These are phyloP conservation scores for Anagyrus pseudococci DNA, from an alignment of 2,888 invertebrate genomes.

Conservation along the genomic window DNA sequence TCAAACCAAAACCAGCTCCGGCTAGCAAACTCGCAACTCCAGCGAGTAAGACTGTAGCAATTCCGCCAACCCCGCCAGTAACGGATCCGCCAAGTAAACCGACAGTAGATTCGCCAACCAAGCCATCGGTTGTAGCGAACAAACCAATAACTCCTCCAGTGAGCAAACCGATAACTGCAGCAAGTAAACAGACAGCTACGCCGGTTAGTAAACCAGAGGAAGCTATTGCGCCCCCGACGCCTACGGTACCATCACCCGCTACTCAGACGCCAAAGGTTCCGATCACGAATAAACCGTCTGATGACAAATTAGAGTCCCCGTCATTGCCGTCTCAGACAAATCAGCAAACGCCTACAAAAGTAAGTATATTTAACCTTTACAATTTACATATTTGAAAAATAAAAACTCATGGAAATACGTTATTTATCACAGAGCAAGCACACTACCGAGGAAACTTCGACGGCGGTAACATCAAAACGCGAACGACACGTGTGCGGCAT, in stretches of 20 bases:
- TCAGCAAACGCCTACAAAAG: no score
- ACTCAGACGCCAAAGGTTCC: constrained; percentile 33
- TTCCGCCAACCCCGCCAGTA: no score
- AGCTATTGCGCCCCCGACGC: neutral
- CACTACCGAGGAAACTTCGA: neutral
- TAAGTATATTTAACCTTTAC: no score
- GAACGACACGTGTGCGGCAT: constrained; percentile 51
- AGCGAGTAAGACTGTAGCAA: no score
- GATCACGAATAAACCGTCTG: no score
- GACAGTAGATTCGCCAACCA: neutral
- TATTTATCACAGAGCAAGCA: neutral
- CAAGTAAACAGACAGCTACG: neutral
- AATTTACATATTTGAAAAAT: no score
- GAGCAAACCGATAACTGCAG: neutral
- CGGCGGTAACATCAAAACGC: constrained; percentile 7
- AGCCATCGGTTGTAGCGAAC: neutral
- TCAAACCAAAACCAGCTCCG: no score
- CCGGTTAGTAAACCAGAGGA: neutral
- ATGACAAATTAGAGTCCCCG: no score
- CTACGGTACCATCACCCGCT: neutral
- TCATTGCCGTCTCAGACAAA: no score
- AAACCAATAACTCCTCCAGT: neutral
- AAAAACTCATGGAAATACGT: no score
- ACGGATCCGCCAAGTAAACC: neutral
- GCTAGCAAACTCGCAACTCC: no score